Evolutionary conservation across 1,140 invertebrate species (phyloP), one percentile per base, ranked within the genome.

Genomic region (Cydia fagiglandana): DNA sequence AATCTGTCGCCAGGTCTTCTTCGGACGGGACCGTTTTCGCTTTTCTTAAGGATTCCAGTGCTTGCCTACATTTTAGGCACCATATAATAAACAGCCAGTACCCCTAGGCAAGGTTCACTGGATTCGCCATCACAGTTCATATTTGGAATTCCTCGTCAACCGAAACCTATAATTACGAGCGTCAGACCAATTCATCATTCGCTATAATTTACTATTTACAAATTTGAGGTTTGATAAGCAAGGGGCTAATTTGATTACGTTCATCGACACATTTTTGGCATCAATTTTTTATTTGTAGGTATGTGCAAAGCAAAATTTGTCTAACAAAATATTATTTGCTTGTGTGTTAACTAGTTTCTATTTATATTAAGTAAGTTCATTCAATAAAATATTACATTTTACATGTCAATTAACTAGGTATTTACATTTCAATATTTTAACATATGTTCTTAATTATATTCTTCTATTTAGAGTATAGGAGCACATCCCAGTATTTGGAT

Each of bases 111-210:
- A 61, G 56, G 56, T 61, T 61, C 56, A 61, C 20, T 61, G 56
- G 17, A 61, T 61, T 61, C 2, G 17, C 56, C 17, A 61, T 61
- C 56, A 10, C 9, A 61, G 17, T 61, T 61, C 56, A 61, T 61
- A 61, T 61, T 61, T 61, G 56, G 20, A 2, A 61, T 61, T 61
- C 56, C 20, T 61, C 17, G 56, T 10, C 53, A 13, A 15, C 56
- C 56, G 20, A n/a, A 24, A 20, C 56, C 17, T 61, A 61, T 61
- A 24, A 61, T 61, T 61, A 61, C 20, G 56, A 61, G 20, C 56
- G 17, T 61, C 56, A 61, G 56, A 61, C 56, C 56, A 61, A 61
- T 61, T 61, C 56, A 61, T 61, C 56, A 61, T 61, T 24, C 17
- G 20, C 56, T 61, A 24, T 61, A 61, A 61, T 61, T 61, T 61